Base-by-base conservation (phyloP, 1,140 invertebrate species). In the Hyposmocoma kahamanoa region DNA sequence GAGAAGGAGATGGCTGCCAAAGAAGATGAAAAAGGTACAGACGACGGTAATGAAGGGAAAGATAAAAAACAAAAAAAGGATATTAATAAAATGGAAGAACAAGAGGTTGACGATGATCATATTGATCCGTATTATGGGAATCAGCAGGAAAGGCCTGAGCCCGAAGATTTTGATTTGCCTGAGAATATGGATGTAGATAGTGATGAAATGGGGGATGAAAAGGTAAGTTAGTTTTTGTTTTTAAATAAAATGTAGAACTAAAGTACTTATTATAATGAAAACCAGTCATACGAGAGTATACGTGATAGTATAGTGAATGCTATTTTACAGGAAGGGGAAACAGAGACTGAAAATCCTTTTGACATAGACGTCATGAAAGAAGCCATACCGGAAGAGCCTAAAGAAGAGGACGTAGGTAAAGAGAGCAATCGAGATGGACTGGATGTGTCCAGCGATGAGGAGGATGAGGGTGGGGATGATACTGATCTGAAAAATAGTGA, bases 61-160 rank as follows among this genome's bases (percentile, higher is more conserved):
- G 88, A 84, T 54, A 89, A 50, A 68, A 89, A 93, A 55, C 87
- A 93, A 67, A 89, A 91, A 47, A 90, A 92, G 50, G 90, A 93
- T 59, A 91, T 93, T 13, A 93, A 95, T 67, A 91, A 94, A 81
- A 89, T 95, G 79, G 89, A 95, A 42, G 94, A 96, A 54, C 88
- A 88, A 2, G 91, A 95, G 68, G 72, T 90, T 55, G 92, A 95
- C 75, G 94, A 96, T 67, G 92, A 96, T 71, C 94, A 96, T 53
- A 84, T 92, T 0, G 95, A 97, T 89, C 94, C 94, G 17, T 92
- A 96, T 75, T 94, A 97, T 73, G 94, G 93, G 21, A 91, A 95
- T 28, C 87, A 93, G 45, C 89, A 91, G 63, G 90, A 91, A 53
- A 87, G 91, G 32, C 91, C 92, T 0, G 94, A 96, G 69, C 91